Evolutionary conservation across 37 sponge, comb jelly and placozoan genomes (phyloP).

Genomic region (Petrosia ficiformis): DNA sequence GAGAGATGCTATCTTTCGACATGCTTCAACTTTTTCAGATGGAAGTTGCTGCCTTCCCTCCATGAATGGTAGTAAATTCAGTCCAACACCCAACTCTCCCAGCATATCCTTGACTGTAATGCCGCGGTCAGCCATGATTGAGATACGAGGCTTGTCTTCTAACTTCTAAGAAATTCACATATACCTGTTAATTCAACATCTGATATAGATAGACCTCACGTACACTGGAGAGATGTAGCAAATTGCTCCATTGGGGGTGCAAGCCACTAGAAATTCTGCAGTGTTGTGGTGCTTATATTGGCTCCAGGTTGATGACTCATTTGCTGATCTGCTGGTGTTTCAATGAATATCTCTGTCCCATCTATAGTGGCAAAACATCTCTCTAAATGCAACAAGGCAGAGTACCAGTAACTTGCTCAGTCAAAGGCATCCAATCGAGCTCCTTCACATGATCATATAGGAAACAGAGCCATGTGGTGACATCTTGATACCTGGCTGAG

Average conservation of each 20-base stretch:
- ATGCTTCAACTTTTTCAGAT: slow-evolving; percentile 12
- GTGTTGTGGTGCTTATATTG: slow-evolving; percentile 37
- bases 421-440: slow-evolving; percentile 1
- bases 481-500: neutral
- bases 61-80: slow-evolving; percentile 28
- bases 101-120: slow-evolving; percentile 29
- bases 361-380: slow-evolving; percentile 27
- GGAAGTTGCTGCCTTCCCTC: neutral
- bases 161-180: slow-evolving; percentile 12
- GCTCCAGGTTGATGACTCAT: slow-evolving; percentile 21
- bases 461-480: slow-evolving; percentile 17
- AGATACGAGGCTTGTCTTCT: slow-evolving; percentile 24
- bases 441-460: slow-evolving; percentile 17
- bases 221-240: slow-evolving; percentile 21
- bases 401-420: slow-evolving; percentile 15
- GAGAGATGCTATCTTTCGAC: slow-evolving; percentile 18
- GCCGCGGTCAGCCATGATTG: slow-evolving; percentile 37
- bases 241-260: slow-evolving; percentile 23
- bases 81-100: neutral
- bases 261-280: slow-evolving; percentile 14
- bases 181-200: slow-evolving; percentile 9
- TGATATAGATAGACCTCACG: slow-evolving; percentile 22
- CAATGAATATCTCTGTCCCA: slow-evolving; percentile 19
- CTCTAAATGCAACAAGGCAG: slow-evolving; percentile 12
- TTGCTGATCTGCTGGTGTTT: slow-evolving; percentile 25